Base-by-base conservation (phyloP, 2,888 invertebrate genomes). In the Chloroclystis v-ata region DNA sequence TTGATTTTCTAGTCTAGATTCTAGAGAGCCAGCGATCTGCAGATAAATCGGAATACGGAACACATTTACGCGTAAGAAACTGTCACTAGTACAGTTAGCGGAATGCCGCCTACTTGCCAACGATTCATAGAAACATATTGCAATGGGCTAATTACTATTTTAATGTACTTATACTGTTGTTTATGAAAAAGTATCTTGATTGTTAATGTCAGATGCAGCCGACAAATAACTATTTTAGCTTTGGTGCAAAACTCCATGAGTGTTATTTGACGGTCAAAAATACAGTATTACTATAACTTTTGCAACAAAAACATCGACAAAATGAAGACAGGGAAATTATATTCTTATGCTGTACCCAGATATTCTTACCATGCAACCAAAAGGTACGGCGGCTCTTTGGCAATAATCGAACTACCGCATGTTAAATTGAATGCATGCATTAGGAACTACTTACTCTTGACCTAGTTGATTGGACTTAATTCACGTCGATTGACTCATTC, bases 401-500 rank as follows among this genome's bases (percentile, higher is more conserved):
- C 32, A 38, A 20, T 45, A 25, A 41, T 39, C 28, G 16, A 35
- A 49, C 42, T 49, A 51, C 56, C 49, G 52, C 39, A 49, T 47
- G 45, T 37, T 46, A 32, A 44, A 46, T 49, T 49, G 35, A 43
- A 49, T 29, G 28, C 40, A 43, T 62, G 60, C 56, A 63, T 61
- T 67, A 65, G 59, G 67, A 59, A 35, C 56, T 51, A 54, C 55
- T 54, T 62, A 71, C 60, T 75, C 81, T 81, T 83, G 83, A 82
- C 82, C 83, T 61, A 76, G 58, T 73, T 82, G 66, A 60, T 68
- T 57, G 50, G 60, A 53, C 63, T 63, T 72, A 71, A 73, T 78
- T 75, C 66, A 61, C 63, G 65, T 67, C 69, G 70, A 76, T 78
- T 75, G 65, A 63, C 57, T 63, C 63, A 69, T 60, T 63, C 56